Percentiles rank a stretch among this genome's conserved stretches.
Evolutionary conservation across 2,113 vertebrate genomes (phyloP).

Genomic region (Bos javanicus): DNA sequence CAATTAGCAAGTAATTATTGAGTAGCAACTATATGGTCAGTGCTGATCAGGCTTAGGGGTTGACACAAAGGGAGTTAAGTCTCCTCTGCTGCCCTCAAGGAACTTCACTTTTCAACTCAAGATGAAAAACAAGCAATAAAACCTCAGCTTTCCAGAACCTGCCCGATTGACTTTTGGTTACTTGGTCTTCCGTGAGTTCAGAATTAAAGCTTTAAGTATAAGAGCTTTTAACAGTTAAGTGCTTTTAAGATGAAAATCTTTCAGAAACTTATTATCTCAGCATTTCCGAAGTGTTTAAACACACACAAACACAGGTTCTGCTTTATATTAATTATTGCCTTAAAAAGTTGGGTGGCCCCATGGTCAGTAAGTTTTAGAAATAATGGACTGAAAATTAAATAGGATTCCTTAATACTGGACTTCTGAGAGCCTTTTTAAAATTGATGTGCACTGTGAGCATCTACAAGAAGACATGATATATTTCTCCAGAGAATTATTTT

Average conservation of each 20-base stretch:
- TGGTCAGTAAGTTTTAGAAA: background rate
- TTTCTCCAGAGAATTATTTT: background rate
- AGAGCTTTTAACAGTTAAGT: background rate
- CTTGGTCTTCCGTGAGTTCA: background rate
- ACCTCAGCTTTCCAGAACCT: background rate
- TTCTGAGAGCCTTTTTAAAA: background rate
- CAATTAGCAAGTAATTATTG: slow-evolving; percentile 58
- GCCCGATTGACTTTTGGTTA: background rate
- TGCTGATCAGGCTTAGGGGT: background rate
- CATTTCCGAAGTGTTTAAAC: background rate
- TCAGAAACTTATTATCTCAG: background rate
- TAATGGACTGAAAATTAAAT: background rate
- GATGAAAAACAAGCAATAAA: background rate
- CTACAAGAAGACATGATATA: rapidly evolving
- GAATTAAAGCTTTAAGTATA: background rate
- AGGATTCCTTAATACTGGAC: background rate
- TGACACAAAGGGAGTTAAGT: background rate
- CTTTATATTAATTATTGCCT: background rate
- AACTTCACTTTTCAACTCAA: slow-evolving; percentile 42
- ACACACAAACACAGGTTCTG: background rate
- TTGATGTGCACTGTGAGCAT: background rate
- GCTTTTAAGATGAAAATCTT: background rate
- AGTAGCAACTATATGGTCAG: background rate
- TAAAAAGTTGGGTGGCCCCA: background rate
- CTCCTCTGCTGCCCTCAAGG: slow-evolving; percentile 2